These are phyloP conservation scores for Corythoichthys haematopterus DNA, from an alignment of 2,113 vertebrate species.

Conservation along the genomic window DNA sequence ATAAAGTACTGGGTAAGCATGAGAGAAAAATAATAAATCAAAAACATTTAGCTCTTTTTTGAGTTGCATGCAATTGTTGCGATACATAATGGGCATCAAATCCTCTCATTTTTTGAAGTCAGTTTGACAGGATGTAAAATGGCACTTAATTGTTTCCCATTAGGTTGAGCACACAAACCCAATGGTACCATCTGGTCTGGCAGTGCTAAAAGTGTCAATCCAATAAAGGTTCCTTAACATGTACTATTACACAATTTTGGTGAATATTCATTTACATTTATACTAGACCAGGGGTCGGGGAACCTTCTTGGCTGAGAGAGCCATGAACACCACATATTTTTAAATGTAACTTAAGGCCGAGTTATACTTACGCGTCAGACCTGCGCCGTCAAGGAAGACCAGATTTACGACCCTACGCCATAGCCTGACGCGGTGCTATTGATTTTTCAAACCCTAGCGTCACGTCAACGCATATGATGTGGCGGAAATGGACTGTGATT, in stretches of 20 bases:
- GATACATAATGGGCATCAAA: not conserved
- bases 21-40: not conserved
- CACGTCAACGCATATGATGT: no score
- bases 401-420: no score
- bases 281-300: no score
- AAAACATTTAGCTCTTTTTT: not conserved
- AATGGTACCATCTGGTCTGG: not conserved
- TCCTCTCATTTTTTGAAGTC: not conserved
- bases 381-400: no score
- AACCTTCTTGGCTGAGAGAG: no score
- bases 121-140: constrained; percentile 3
- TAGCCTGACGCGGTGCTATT: no score
- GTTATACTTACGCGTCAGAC: no score
- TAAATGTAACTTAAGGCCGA: no score
- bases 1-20: not conserved
- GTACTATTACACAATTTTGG: not conserved
- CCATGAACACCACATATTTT: no score
- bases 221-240: not conserved
- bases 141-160: not conserved
- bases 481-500: no score
- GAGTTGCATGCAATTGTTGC: not conserved
- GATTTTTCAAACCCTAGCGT: no score
- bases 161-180: not conserved
- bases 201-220: not conserved
- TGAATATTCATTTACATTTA: not conserved